Evolutionary conservation across 2,888 invertebrate genomes (phyloP), one percentile per base, ranked within the genome.

Genomic region (Lepidochrysops patricia): DNA sequence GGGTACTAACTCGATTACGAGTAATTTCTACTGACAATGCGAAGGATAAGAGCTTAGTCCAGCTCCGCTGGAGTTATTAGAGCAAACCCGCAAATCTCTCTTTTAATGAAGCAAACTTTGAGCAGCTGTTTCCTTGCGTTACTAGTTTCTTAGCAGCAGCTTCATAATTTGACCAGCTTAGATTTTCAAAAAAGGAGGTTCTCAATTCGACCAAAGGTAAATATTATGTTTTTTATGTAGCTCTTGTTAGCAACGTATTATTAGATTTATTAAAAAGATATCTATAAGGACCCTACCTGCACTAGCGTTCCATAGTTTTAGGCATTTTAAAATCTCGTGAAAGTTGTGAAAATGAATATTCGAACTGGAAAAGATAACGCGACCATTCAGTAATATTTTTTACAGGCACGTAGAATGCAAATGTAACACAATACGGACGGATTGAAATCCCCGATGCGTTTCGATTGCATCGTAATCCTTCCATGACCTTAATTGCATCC

Each of bases 1-100:
- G 60, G 60, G 60, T 56, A 25, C 62, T 66, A 64, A 69, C 63
- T 66, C 62, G 63, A 66, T 69, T 67, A 63, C 60, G 57, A 43
- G 52, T 61, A 62, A 66, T 66, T 37, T 67, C 63, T 60, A 57
- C 63, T 49, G 62, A 65, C 60, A 60, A 63, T 66, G 57, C 50
- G 29, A 43, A 29, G 62, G 57, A 54, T 35, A 43, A 59, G 23
- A 57, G 57, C 58, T 7, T 15, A 52, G 32, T 13, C 12, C 2
- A 29, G 29, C 19, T 4, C 2, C 9, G 4, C 15, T 9, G 15
- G 26, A 19, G 19, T 32, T 56, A 32, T 56, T 32, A n/a, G 34
- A 56, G 4, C 15, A 34, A 25, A 50, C 23, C 12, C 49, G 49
- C 9, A 34, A 49, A 49, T 49, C 48, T 9, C 9, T 23, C 9